Evolutionary conservation across 2,888 invertebrate genomes (phyloP), one percentile per base, ranked within the genome.

Genomic region (Pachliopta kotzebuea): DNA sequence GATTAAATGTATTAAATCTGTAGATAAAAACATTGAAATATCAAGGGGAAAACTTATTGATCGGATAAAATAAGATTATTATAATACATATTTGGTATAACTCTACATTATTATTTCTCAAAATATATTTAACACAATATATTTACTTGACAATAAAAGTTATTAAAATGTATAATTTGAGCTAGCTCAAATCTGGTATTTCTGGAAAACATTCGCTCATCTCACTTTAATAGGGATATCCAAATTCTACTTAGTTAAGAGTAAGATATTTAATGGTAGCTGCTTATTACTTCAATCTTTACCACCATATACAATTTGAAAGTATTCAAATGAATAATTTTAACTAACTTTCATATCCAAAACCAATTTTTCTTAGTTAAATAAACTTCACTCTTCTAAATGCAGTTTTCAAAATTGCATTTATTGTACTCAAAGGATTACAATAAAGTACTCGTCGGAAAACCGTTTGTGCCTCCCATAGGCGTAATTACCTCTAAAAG

Each of bases 401-500:
- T 45, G 45, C 45, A 45, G n/a, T 45, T 45, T 53, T 26, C 54
- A 37, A 49, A 45, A 61, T 45, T 45, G 45, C 29, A 61, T 61
- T 29, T 61, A 61, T 26, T 26, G 45, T 29, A 56, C 54, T 55
- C 61, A 29, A 45, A 45, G 14, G 61, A 61, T 45, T 49, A 56
- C 55, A 45, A 45, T 45, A 21, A 61, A 55, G 49, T 49, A 49
- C 49, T 49, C 23, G 4, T 17, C 49, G 8, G 49, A 56, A 60
- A 61, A 29, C 55, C 45, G 55, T 23, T 61, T 61, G 61, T 31
- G 45, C 55, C 29, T 42, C 45, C 49, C 49, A 31, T 49, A 29
- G 56, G 31, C 29, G 61, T 61, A 61, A 61, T 61, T 61, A 61
- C 56, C 61, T 55, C 49, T 55, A 56, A 49, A 61, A 61, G 61